phyloP scores from a whole-genome alignment of 2,888 invertebrate species.

The Gryllus longicercus region DNA sequence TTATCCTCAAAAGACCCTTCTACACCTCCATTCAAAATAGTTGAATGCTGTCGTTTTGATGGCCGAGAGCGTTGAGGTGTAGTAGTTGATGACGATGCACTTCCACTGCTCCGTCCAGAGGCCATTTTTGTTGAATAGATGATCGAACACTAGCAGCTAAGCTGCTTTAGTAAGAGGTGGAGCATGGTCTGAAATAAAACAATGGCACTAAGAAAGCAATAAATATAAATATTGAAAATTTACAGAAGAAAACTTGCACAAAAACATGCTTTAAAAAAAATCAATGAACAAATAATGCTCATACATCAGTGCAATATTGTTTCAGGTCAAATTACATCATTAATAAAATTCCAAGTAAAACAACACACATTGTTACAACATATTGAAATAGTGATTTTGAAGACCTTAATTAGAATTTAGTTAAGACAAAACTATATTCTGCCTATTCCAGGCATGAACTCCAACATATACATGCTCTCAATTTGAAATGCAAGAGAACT shows the following conservation, averaged over 20 bases:
- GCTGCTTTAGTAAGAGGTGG: neutral
- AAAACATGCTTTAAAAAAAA: neutral
- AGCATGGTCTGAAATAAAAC: neutral
- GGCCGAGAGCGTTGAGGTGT: conserved; percentile 33
- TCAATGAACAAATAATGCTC: neutral
- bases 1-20: conserved; percentile 62
- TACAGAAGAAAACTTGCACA: no score
- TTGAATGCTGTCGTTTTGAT: conserved; percentile 45
- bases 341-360: neutral
- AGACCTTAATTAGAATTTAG: no score
- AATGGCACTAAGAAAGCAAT: neutral
- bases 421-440: no score
- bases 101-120: conserved; percentile 33
- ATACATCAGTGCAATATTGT: neutral
- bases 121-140: conserved; percentile 27
- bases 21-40: conserved; percentile 60
- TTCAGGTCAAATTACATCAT: neutral
- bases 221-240: neutral
- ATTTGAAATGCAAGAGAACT: no score
- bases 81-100: conserved; percentile 31
- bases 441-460: no score
- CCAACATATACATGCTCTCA: no score
- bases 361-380: no score
- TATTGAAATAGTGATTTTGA: no score
- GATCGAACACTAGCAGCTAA: neutral